Percentiles rank a stretch among this genome's conserved stretches.
Conservation (phyloP, 2,113 vertebrate genomes). For the Hydrolagus affinis region DNA sequence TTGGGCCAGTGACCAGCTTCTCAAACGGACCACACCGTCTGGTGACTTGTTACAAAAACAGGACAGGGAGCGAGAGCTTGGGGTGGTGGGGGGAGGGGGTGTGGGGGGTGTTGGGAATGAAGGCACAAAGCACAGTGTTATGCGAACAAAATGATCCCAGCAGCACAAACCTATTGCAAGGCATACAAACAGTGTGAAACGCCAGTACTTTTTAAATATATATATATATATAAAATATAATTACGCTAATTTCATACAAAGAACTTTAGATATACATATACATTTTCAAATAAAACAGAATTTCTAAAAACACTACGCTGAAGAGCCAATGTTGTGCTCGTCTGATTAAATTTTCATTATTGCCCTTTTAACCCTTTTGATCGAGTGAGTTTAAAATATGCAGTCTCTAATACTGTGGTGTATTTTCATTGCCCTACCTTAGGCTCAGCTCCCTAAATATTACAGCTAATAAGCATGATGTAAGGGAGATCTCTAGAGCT, state of each 20-base stretch:
- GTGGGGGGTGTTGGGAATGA: not conserved
- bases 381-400: not conserved
- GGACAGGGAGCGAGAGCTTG: not conserved
- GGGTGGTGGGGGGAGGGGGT: not conserved
- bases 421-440: not conserved
- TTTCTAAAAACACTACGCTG: not conserved
- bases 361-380: constrained; percentile 15
- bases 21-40: not conserved
- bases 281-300: not conserved
- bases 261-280: not conserved
- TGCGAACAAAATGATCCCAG: not conserved
- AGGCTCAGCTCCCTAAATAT: not conserved
- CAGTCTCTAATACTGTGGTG: not conserved
- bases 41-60: not conserved
- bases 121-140: too few relatives aligned
- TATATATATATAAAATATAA: not conserved
- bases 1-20: not conserved
- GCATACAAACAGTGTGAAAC: not conserved
- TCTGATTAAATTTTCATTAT: not conserved
- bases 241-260: not conserved
- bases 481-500: not conserved
- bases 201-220: too few relatives aligned
- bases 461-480: not conserved
- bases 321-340: not conserved
- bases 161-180: too few relatives aligned